A percentile compares a stretch with the other conserved stretches of the same genome.
phyloP scores from a whole-genome alignment of 2,113 vertebrate species.

The Acanthochromis polyacanthus region DNA sequence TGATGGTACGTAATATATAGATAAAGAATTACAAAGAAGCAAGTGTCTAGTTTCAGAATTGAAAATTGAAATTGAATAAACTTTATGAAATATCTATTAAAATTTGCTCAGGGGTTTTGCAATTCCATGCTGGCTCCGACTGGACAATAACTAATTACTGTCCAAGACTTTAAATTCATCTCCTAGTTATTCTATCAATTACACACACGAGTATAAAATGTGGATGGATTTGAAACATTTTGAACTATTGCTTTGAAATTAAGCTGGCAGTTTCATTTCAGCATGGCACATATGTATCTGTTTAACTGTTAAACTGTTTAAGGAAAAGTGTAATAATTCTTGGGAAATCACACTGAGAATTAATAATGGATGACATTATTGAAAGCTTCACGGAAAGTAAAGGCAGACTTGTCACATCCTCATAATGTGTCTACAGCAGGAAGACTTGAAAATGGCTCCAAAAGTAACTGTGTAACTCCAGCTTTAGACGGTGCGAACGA shows the following conservation, averaged over 20 bases:
- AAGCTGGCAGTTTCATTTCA: background rate
- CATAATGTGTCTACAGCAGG: conserved; percentile 7
- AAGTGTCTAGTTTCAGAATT: too few relatives aligned
- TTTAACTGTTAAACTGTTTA: too few relatives aligned
- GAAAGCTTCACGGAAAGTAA: conserved; percentile 26
- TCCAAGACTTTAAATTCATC: too few relatives aligned
- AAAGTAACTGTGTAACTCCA: conserved; percentile 56
- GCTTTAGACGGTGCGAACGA: conserved; percentile 65
- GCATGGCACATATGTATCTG: background rate
- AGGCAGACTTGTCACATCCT: conserved; percentile 8
- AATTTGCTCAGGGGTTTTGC: too few relatives aligned
- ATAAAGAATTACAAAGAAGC: too few relatives aligned
- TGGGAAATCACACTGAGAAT: conserved; percentile 14
- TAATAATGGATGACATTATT: conserved; percentile 30
- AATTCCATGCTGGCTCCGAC: too few relatives aligned
- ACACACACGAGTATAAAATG: background rate
- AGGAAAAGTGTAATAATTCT: conserved; percentile 1
- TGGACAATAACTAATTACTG: too few relatives aligned
- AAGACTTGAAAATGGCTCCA: conserved; percentile 40
- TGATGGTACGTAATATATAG: too few relatives aligned
- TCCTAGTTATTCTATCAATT: too few relatives aligned
- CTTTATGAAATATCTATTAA: too few relatives aligned
- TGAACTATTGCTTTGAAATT: background rate
- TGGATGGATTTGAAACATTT: too few relatives aligned
- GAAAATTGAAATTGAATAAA: too few relatives aligned